A percentile compares a stretch with the other conserved stretches of the same genome.
Conservation (phyloP, 2,797 vertebrate genomes). For the Fistularia tabacaria region DNA sequence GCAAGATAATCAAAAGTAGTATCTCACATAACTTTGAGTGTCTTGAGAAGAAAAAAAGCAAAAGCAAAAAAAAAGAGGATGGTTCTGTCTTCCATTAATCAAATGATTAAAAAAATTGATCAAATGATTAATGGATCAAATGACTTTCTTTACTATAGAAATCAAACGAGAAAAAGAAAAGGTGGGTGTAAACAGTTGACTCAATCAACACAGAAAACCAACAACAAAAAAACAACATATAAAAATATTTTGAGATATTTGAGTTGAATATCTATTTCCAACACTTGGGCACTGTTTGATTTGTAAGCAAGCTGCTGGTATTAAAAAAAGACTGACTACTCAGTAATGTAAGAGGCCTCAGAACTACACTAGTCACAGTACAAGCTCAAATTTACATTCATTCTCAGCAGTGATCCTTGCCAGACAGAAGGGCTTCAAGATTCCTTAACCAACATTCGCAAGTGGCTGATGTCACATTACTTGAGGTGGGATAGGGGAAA, state of each 20-base stretch:
- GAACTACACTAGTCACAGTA: constrained; percentile 36
- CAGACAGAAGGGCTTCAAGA: constrained; percentile 22
- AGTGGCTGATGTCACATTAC: constrained; percentile 17
- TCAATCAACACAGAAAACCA: too few species aligned
- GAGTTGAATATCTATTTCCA: constrained; percentile 37
- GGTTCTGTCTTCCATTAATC: too few species aligned
- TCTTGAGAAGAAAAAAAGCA: too few species aligned
- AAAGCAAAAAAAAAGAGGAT: too few species aligned
- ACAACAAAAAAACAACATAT: too few species aligned
- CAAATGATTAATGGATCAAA: too few species aligned
- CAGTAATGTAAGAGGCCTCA: constrained; percentile 53
- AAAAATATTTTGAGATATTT: background rate
- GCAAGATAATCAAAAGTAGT: too few species aligned
- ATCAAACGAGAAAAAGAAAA: too few species aligned
- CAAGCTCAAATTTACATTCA: constrained; percentile 64
- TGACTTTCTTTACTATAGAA: too few species aligned
- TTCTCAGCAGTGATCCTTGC: constrained; percentile 36
- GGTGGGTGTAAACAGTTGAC: too few species aligned
- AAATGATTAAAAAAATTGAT: too few species aligned
- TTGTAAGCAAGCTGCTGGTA: constrained; percentile 44
- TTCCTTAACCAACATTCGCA: constrained; percentile 5
- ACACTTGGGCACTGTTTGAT: constrained; percentile 30
- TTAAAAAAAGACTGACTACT: constrained; percentile 40
- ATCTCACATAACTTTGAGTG: too few species aligned
- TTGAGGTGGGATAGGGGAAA: constrained; percentile 22